Conservation (phyloP, 2,113 vertebrate genomes). For the Sardina pilchardus region DNA sequence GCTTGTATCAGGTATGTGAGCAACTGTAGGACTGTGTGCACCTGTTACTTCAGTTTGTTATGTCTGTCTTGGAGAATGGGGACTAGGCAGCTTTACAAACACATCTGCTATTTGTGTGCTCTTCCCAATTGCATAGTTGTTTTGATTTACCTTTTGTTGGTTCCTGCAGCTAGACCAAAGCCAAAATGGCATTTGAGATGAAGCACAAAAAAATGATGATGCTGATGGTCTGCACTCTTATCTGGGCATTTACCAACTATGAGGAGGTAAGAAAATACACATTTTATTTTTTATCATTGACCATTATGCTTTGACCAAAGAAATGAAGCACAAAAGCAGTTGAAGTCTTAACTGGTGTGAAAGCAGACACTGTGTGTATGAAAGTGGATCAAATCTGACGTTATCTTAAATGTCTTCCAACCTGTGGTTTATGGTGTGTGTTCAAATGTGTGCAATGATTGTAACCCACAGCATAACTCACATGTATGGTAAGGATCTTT, state of each 20-base stretch:
- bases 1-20: not conserved
- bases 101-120: not conserved
- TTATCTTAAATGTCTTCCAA: too few species aligned
- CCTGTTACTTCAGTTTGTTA: not conserved
- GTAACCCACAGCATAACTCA: too few species aligned
- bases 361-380: too few species aligned
- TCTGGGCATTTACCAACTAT: not conserved
- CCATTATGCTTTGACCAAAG: too few species aligned
- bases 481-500: too few species aligned
- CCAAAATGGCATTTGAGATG: not conserved
- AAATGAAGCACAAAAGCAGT: too few species aligned
- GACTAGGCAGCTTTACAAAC: not conserved
- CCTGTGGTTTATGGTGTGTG: too few species aligned
- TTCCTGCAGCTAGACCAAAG: not conserved
- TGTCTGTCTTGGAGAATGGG: not conserved
- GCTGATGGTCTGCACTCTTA: not conserved
- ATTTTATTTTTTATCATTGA: not conserved
- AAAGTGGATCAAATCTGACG: too few species aligned
- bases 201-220: not conserved
- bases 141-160: not conserved
- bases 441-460: too few species aligned
- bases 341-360: too few species aligned
- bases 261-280: not conserved
- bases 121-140: not conserved
- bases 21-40: not conserved